These are phyloP conservation scores for Colaptes auratus DNA, from an alignment of 2,113 vertebrate genomes.

Conservation along the genomic window DNA sequence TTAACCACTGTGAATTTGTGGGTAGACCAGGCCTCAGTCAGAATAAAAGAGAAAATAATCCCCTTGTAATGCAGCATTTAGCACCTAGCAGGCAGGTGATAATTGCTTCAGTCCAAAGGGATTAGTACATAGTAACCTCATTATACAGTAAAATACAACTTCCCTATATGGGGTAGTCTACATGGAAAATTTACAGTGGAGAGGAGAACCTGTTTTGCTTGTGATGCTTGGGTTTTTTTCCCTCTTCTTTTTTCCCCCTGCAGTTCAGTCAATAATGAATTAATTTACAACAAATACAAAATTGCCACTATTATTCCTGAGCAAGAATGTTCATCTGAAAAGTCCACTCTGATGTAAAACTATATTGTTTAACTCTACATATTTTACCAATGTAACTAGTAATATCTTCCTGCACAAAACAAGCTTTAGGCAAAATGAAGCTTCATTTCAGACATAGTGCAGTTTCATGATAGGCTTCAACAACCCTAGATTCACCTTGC, in stretches of 20 bases:
- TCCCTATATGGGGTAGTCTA: slow-evolving; percentile 44
- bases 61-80: slow-evolving; percentile 62
- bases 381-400: background rate
- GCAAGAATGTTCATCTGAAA: background rate
- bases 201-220: background rate
- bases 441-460: background rate
- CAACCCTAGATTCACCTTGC: background rate
- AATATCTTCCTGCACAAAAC: background rate
- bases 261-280: background rate
- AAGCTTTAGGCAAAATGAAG: background rate
- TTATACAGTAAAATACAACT: slow-evolving; percentile 60
- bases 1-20: slow-evolving; percentile 36
- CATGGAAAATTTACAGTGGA: background rate
- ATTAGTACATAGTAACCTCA: slow-evolving; percentile 65
- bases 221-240: accelerated
- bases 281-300: background rate
- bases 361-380: background rate
- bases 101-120: slow-evolving; percentile 62
- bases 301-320: background rate
- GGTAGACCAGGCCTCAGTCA: slow-evolving; percentile 26
- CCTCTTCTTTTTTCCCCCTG: accelerated
- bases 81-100: slow-evolving; percentile 67
- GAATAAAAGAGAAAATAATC: slow-evolving; percentile 69
- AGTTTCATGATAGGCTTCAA: background rate
- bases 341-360: background rate